Conservation (phyloP, 64 coral and sea anemone species). For the Porites lutea region DNA sequence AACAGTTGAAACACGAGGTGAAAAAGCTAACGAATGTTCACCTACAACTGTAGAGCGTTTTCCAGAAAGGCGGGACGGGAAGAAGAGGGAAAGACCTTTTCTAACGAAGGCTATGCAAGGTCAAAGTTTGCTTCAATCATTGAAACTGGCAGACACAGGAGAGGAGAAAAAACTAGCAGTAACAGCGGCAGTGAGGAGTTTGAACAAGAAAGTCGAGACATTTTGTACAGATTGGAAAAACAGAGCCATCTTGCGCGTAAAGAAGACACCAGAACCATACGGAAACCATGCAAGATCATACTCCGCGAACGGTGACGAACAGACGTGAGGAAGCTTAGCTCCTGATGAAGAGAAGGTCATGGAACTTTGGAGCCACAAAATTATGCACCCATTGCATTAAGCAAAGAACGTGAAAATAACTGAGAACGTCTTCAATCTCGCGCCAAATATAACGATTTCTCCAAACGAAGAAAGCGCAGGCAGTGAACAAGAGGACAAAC, state of each 20-base stretch:
- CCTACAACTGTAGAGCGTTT: too few relatives aligned
- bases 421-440: not conserved
- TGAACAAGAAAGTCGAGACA: not conserved
- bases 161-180: not conserved
- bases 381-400: not conserved
- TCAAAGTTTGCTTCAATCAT: slow-evolving; percentile 5
- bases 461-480: not conserved
- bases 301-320: not conserved
- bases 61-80: too few relatives aligned
- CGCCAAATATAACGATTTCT: not conserved
- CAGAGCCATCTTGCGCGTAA: not conserved
- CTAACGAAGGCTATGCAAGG: not conserved
- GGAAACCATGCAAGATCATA: not conserved
- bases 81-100: not conserved
- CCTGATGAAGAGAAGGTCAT: not conserved
- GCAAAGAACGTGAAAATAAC: not conserved
- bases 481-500: not conserved
- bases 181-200: not conserved
- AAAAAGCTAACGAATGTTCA: too few relatives aligned
- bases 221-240: not conserved
- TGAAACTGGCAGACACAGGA: too few relatives aligned
- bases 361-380: not conserved
- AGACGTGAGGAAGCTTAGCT: not conserved
- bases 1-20: not conserved
- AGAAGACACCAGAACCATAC: not conserved